Conservation (phyloP, 2,797 vertebrate genomes). For the Myiothlypis coronata region DNA sequence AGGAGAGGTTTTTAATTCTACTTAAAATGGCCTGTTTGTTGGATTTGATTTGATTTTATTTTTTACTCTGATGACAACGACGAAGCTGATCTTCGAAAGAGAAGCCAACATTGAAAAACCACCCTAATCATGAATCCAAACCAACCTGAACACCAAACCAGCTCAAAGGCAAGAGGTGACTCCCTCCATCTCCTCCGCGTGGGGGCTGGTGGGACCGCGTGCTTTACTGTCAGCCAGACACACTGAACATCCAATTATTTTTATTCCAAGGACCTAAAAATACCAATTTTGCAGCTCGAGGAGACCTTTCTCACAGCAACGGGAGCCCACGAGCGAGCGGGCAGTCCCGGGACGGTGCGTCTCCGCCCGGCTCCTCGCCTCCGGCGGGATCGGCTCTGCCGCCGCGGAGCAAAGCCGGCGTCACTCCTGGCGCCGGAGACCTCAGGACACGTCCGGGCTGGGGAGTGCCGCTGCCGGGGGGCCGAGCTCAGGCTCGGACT, state of each 20-base stretch:
- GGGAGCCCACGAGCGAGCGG: background rate
- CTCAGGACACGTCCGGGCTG: conserved; percentile 37
- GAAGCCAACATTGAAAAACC: background rate
- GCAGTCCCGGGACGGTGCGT: rapidly evolving
- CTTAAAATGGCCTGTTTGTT: conserved; percentile 82
- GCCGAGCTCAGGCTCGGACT: background rate
- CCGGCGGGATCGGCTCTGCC: background rate
- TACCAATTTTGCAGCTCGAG: background rate
- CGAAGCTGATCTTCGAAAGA: background rate
- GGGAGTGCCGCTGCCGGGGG: background rate
- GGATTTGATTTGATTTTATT: conserved; percentile 70
- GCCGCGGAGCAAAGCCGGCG: background rate
- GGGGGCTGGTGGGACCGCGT: background rate
- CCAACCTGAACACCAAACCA: conserved; percentile 20
- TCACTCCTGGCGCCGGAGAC: background rate
- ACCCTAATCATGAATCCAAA: background rate
- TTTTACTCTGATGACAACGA: conserved; percentile 48
- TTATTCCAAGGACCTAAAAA: conserved; percentile 29
- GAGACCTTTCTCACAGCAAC: background rate
- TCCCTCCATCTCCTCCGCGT: background rate
- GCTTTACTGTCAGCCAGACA: background rate
- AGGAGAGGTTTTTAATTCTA: conserved; percentile 83
- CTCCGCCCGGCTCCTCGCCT: background rate
- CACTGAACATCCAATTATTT: background rate
- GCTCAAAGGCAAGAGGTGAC: background rate